Evolutionary conservation across 2,797 vertebrate genomes (phyloP).

Genomic region (Pangasius djambal): DNA sequence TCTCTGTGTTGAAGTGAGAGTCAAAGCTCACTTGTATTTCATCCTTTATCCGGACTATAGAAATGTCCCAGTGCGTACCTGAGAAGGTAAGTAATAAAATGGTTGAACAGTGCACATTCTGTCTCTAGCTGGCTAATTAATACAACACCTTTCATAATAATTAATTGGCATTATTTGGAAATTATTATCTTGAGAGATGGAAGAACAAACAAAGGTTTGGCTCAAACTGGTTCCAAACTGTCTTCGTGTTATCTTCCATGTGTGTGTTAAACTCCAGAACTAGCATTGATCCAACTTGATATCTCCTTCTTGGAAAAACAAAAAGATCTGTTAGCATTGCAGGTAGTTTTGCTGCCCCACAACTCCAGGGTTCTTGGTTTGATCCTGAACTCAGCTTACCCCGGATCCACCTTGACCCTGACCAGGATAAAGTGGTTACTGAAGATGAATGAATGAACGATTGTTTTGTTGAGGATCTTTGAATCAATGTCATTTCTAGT

Average conservation of each 20-base stretch:
- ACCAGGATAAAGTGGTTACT: not conserved
- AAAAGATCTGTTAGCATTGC: not conserved
- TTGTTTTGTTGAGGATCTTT: not conserved
- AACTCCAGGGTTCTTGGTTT: not conserved
- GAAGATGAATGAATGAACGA: not conserved
- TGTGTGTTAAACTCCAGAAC: not conserved
- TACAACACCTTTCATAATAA: not conserved
- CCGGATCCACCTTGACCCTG: not conserved
- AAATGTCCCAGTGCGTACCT: not conserved
- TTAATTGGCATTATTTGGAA: not conserved
- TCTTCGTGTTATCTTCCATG: not conserved
- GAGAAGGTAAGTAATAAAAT: not conserved
- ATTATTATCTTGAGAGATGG: not conserved
- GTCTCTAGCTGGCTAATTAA: not conserved
- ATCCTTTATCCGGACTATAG: not conserved
- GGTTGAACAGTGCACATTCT: not conserved
- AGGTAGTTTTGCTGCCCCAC: not conserved
- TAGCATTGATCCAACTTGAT: not conserved
- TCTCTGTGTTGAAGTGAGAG: not conserved
- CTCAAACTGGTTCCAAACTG: not conserved
- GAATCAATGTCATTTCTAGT: not conserved
- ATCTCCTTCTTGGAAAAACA: not conserved
- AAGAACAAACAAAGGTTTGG: not conserved
- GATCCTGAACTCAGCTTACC: not conserved
- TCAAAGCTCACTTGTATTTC: constrained; percentile 10